Percentiles rank a stretch among this genome's conserved stretches.
phyloP scores from a whole-genome alignment of 2,113 vertebrate species.

The Engystomops pustulosus region DNA sequence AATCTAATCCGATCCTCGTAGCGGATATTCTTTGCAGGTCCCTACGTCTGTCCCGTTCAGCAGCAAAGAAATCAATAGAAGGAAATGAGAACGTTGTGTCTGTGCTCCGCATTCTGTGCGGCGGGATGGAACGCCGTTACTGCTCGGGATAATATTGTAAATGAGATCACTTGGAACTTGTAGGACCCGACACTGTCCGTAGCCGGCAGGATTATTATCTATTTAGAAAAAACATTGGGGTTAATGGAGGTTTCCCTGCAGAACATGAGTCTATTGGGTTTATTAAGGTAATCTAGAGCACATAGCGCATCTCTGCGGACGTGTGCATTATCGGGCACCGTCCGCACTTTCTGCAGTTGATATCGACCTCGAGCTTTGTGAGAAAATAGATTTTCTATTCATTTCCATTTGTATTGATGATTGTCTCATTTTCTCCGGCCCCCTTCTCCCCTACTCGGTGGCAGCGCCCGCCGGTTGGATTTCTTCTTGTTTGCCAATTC shows the following conservation, averaged over 20 bases:
- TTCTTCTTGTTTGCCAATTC: neutral
- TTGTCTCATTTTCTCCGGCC: neutral
- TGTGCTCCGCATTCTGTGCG: neutral
- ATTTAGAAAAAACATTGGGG: neutral
- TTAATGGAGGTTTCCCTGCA: neutral
- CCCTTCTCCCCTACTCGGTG: neutral
- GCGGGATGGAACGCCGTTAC: neutral
- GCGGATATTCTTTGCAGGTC: too few relatives aligned
- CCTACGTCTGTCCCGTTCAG: neutral
- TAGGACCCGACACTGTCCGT: neutral
- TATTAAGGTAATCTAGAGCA: neutral
- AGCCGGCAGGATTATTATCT: neutral
- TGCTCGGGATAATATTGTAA: neutral
- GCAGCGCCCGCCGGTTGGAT: neutral
- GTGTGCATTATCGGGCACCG: too few relatives aligned
- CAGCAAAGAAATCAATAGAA: neutral
- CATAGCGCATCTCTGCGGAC: too few relatives aligned
- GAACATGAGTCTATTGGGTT: neutral
- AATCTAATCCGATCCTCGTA: neutral
- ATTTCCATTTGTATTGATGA: slow-evolving; percentile 15
- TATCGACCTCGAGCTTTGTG: neutral
- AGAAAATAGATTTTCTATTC: neutral
- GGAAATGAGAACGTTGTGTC: neutral
- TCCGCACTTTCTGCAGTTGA: neutral
- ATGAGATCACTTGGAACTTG: neutral